These are phyloP conservation scores for Xyliphius kryptos DNA, from an alignment of 2,113 vertebrate genomes.

Conservation along the genomic window DNA sequence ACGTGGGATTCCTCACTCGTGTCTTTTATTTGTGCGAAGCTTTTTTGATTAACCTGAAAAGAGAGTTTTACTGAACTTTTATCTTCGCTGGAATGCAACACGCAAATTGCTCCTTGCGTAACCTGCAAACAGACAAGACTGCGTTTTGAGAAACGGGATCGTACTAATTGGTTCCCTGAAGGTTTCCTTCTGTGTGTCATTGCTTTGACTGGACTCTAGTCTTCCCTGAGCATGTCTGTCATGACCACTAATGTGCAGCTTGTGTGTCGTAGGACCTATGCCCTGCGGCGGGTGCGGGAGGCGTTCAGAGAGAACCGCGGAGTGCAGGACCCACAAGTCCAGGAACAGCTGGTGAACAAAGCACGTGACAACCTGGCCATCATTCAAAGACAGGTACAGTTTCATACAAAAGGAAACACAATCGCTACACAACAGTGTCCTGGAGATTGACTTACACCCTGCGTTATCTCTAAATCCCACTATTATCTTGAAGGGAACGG, in stretches of 20 bases:
- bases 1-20: too few relatives aligned
- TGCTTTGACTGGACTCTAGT: background rate
- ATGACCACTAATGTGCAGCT: background rate
- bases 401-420: background rate
- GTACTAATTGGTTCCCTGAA: background rate
- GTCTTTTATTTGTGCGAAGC: too few relatives aligned
- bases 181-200: background rate
- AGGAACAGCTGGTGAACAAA: slow-evolving; percentile 72
- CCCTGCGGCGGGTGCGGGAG: slow-evolving; percentile 83
- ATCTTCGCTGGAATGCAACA: background rate
- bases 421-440: background rate
- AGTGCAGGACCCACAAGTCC: slow-evolving; percentile 66
- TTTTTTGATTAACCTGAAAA: too few relatives aligned
- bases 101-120: background rate
- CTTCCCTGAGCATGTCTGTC: background rate
- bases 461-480: slow-evolving; percentile 19
- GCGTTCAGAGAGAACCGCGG: slow-evolving; percentile 84
- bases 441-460: background rate
- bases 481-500: slow-evolving; percentile 14
- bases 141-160: background rate
- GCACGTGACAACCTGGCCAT: slow-evolving; percentile 71
- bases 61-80: background rate
- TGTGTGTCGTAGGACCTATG: slow-evolving; percentile 71
- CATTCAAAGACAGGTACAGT: slow-evolving; percentile 82
- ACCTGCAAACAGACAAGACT: background rate